Conservation (phyloP, 2,113 vertebrate species). For the Rhinolophus sinicus region DNA sequence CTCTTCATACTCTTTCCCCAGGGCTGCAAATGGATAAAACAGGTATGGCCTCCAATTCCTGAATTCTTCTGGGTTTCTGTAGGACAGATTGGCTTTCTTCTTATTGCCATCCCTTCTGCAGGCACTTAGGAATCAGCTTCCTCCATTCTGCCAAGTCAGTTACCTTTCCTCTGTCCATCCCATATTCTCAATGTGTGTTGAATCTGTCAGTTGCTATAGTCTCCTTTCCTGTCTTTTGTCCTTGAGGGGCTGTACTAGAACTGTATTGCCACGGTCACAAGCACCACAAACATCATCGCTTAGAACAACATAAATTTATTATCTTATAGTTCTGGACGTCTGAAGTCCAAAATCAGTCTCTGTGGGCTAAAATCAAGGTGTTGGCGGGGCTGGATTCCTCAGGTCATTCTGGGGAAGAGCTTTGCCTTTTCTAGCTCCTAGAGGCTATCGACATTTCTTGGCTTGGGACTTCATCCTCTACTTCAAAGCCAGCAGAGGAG, state of each 20-base stretch:
- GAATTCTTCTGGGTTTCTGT: not conserved
- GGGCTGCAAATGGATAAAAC: not conserved
- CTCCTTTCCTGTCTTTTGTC: not conserved
- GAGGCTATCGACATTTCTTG: not conserved
- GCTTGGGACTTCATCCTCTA: not conserved
- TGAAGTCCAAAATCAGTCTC: constrained; percentile 14
- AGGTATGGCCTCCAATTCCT: not conserved
- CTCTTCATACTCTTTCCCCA: not conserved
- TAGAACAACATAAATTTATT: constrained; percentile 19
- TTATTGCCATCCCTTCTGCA: not conserved
- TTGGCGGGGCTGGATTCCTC: not conserved
- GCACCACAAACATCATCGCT: not conserved
- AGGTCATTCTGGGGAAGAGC: not conserved
- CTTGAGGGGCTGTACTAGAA: not conserved
- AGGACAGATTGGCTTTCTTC: not conserved
- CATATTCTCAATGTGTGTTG: not conserved
- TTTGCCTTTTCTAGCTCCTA: constrained; percentile 1
- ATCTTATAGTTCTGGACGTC: not conserved
- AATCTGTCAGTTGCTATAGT: not conserved
- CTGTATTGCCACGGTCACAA: not conserved
- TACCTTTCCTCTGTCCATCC: not conserved
- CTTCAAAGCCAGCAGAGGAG: not conserved
- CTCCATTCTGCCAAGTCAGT: not conserved
- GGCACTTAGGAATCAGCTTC: not conserved
- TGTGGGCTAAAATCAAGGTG: not conserved